Conservation (phyloP, 2,888 invertebrate genomes). For the Drosophila helvetica region DNA sequence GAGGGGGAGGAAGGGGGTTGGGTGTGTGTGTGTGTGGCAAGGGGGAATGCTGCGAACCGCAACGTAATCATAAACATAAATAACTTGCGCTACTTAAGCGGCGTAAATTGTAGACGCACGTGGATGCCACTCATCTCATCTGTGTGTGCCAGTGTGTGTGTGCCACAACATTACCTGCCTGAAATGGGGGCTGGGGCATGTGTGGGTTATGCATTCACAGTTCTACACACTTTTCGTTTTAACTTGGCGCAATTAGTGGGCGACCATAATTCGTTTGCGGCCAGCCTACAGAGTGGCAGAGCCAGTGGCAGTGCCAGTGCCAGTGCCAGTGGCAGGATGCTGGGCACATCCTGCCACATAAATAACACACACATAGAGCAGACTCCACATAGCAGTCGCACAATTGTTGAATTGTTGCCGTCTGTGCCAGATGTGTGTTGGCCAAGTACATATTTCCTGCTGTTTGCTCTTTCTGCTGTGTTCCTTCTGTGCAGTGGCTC, state of each 20-base stretch:
- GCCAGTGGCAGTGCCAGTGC: too few relatives aligned
- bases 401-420: conserved; percentile 64
- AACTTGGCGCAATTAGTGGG: conserved; percentile 71
- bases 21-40: neutral
- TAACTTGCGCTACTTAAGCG: conserved; percentile 68
- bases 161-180: conserved; percentile 55
- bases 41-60: conserved; percentile 56
- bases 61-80: conserved; percentile 76
- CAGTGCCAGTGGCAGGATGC: conserved; percentile 48
- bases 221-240: conserved; percentile 75
- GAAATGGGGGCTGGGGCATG: conserved; percentile 7
- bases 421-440: conserved; percentile 18
- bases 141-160: conserved; percentile 23
- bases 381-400: neutral
- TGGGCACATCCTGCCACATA: conserved; percentile 63
- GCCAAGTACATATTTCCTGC: conserved; percentile 36
- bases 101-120: conserved; percentile 68
- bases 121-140: conserved; percentile 46
- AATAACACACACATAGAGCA: conserved; percentile 45
- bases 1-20: neutral
- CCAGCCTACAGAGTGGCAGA: conserved; percentile 49
- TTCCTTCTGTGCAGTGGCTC: conserved; percentile 24
- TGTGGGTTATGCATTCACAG: conserved; percentile 2
- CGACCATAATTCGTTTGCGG: conserved; percentile 72
- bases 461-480: conserved; percentile 14